Base-by-base conservation (phyloP, 2,888 invertebrate species). In the Patella depressa region DNA sequence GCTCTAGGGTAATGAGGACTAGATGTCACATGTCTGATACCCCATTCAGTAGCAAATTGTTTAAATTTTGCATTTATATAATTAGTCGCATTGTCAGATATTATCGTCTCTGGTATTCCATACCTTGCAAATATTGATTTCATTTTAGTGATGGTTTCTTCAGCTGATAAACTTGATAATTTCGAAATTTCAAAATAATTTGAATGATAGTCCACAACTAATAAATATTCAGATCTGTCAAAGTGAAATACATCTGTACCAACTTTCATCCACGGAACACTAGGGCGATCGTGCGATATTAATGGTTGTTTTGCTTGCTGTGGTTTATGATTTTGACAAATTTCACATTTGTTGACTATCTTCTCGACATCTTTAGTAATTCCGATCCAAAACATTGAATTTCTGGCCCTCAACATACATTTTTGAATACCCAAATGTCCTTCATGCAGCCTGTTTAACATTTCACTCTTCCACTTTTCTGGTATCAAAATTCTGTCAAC, bases 391-490 rank as follows among this genome's bases (percentile, higher is more conserved):
- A 59, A 54, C 29, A 57, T 3, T 19, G 1, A 57, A 12, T 24
- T 5, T 29, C n/a, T 74, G 15, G 74, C 24, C 9, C 57, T 19
- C 9, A 11, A 19, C 29, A 74, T 54, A 19, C 29, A 74, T 59
- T 57, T 57, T 29, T 74, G n/a, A 59, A 59, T 9, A 15, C 57
- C 59, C 53, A 53, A 12, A 55, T 74, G 57, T 74, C 57, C 24
- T 12, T 15, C 7, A 9, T 57, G 17, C 19, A n/a, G 29, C n/a
- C 73, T 24, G 17, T 17, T 54, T 29, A 73, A 14, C 53, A 73
- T 73, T 14, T 73, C 29, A n/a, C 45, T 73, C n/a, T 73, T n/a
- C n/a, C n/a, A n/a, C n/a, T n/a, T n/a, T n/a, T 71, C 71, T 19
- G 71, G 71, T 14, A 71, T 71, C 14, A 71, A 14, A 11, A 71